Percentiles rank a stretch among this genome's conserved stretches.
phyloP scores from a whole-genome alignment of 2,113 vertebrate genomes.

The Xenotilapia flavipinnis region DNA sequence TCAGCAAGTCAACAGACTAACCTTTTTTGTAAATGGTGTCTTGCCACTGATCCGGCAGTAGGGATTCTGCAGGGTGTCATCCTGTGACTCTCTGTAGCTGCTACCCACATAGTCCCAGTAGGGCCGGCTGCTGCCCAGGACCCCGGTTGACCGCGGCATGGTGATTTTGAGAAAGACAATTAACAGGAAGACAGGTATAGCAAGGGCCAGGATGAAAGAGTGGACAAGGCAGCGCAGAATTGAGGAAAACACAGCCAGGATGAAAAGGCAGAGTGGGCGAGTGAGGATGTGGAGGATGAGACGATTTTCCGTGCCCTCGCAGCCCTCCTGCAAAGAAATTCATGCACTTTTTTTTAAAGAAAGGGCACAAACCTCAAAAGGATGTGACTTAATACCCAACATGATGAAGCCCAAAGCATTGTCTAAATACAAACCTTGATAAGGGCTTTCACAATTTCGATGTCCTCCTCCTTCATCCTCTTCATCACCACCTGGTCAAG shows the following conservation, averaged over 20 bases:
- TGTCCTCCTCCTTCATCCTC: constrained; percentile 74
- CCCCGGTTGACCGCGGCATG: constrained; percentile 73
- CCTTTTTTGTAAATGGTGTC: constrained; percentile 43
- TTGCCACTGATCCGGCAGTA: constrained; percentile 45
- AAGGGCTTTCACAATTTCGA: constrained; percentile 71
- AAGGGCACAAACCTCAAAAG: too few relatives aligned
- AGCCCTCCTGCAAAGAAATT: constrained; percentile 70
- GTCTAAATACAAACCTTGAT: constrained; percentile 62
- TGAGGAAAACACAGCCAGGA: constrained; percentile 76
- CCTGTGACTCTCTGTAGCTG: constrained; percentile 55
- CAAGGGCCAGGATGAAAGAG: constrained; percentile 80
- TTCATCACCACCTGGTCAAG: constrained; percentile 68
- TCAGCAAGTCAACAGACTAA: neutral
- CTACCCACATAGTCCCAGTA: constrained; percentile 77
- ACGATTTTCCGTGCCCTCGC: constrained; percentile 81
- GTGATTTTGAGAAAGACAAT: constrained; percentile 79
- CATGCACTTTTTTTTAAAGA: neutral
- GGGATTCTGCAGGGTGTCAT: constrained; percentile 61
- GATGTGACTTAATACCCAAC: neutral
- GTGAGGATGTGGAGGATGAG: constrained; percentile 82
- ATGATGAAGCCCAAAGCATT: neutral
- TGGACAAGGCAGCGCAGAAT: constrained; percentile 80
- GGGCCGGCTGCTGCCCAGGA: constrained; percentile 71
- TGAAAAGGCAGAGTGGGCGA: constrained; percentile 74
- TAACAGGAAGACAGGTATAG: constrained; percentile 78